Conservation (phyloP, 2,797 vertebrate genomes). For the Gadopsis marmoratus region DNA sequence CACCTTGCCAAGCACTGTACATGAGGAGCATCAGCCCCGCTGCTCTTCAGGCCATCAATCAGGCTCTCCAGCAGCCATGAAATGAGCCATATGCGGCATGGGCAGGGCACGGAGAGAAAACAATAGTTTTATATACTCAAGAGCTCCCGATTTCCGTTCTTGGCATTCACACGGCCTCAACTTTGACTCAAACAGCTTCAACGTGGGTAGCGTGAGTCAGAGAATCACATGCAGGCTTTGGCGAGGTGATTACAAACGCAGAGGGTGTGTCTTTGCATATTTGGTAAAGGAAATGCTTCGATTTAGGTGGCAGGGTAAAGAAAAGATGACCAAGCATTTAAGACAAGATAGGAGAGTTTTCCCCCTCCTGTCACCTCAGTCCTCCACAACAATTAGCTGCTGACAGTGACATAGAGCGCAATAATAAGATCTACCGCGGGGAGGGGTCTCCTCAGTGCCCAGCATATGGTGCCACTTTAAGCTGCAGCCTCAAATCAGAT, state of each 20-base stretch:
- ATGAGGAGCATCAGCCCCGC: slow-evolving; percentile 36
- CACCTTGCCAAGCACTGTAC: slow-evolving; percentile 16
- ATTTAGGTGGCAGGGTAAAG: slow-evolving; percentile 28
- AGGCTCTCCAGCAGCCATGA: slow-evolving; percentile 71
- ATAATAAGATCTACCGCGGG: slow-evolving; percentile 58
- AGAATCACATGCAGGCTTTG: slow-evolving; percentile 22
- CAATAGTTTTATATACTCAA: slow-evolving; percentile 40
- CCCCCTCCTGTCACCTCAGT: slow-evolving; percentile 40
- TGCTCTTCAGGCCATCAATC: slow-evolving; percentile 70
- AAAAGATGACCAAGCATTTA: slow-evolving; percentile 55
- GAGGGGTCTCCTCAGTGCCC: slow-evolving; percentile 32
- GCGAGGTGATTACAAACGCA: slow-evolving; percentile 29
- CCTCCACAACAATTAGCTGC: slow-evolving; percentile 63
- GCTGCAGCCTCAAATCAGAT: slow-evolving; percentile 57
- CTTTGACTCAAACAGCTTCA: slow-evolving; percentile 17
- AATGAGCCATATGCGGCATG: slow-evolving; percentile 66
- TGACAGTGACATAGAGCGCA: slow-evolving; percentile 65
- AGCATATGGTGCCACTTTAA: slow-evolving; percentile 73
- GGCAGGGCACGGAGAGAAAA: slow-evolving; percentile 43
- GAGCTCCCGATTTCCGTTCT: slow-evolving; percentile 24
- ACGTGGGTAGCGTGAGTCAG: not conserved
- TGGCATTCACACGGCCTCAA: slow-evolving; percentile 8
- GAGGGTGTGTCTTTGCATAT: slow-evolving; percentile 3
- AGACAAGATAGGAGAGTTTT: slow-evolving; percentile 30
- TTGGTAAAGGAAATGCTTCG: slow-evolving; percentile 26